Percentiles rank a stretch among this genome's conserved stretches.
Evolutionary conservation across 1,140 invertebrate species (phyloP).

Genomic region (Euborellia annulipes): DNA sequence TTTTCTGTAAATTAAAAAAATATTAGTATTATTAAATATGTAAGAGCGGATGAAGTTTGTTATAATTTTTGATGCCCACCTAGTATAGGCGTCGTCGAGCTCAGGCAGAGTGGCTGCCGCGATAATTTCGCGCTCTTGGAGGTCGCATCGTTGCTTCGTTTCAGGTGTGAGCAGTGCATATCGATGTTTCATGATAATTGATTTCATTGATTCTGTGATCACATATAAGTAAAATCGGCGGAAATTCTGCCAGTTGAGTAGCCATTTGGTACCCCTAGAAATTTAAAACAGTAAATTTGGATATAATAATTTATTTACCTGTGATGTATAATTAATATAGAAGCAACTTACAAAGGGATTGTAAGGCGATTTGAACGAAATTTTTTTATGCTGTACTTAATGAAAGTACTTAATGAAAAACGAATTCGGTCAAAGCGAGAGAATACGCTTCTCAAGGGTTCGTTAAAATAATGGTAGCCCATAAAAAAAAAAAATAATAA

Average conservation of each 20-base stretch:
- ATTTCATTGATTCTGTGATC: slow-evolving; percentile 82
- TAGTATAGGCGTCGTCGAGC: slow-evolving; percentile 75
- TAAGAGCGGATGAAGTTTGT: neutral
- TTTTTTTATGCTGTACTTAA: no score
- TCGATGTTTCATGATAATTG: slow-evolving; percentile 60
- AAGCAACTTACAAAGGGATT: no score
- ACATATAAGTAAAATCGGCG: slow-evolving; percentile 76
- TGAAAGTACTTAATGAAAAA: no score
- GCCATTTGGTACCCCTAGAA: slow-evolving; percentile 53
- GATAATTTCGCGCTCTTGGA: slow-evolving; percentile 66
- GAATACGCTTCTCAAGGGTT: no score
- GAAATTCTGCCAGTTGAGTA: slow-evolving; percentile 76
- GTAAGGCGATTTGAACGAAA: no score
- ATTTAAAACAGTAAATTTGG: no score
- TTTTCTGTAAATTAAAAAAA: slow-evolving; percentile 32
- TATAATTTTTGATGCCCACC: slow-evolving; percentile 28
- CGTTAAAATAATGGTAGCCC: no score
- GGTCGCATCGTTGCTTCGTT: slow-evolving; percentile 37
- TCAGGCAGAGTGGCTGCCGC: slow-evolving; percentile 70
- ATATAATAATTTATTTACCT: no score
- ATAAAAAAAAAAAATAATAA: no score
- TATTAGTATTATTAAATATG: slow-evolving; percentile 1
- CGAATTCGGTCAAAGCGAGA: no score
- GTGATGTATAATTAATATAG: no score
- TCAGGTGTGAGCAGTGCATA: slow-evolving; percentile 54